Evolutionary conservation across 2,113 vertebrate species (phyloP).

Genomic region (Psilopogon haemacephalus): DNA sequence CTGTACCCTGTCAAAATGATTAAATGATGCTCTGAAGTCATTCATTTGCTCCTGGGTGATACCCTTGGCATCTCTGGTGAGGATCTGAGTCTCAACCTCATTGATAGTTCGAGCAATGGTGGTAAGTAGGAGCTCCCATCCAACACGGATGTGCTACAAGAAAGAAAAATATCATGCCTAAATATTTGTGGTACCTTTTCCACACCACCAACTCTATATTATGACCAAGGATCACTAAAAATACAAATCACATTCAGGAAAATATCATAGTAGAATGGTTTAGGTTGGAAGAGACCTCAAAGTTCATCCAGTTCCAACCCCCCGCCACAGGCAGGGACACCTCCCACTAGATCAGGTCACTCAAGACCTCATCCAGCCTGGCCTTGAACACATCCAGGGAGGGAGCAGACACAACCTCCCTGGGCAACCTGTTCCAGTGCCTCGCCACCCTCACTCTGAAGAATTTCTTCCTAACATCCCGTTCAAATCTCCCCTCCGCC

Average conservation of each 20-base stretch:
- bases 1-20: constrained; percentile 96
- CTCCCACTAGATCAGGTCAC: too few relatives aligned
- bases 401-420: too few relatives aligned
- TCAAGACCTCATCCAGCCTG: too few relatives aligned
- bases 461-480: too few relatives aligned
- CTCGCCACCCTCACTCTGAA: too few relatives aligned
- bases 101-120: constrained; percentile 97
- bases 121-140: constrained; percentile 95
- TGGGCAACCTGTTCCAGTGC: too few relatives aligned
- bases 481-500: too few relatives aligned
- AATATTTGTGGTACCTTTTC: not conserved
- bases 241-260: not conserved
- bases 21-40: constrained; percentile 97
- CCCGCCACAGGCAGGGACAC: too few relatives aligned
- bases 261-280: too few relatives aligned
- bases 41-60: constrained; percentile 99
- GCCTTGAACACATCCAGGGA: too few relatives aligned
- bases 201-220: not conserved
- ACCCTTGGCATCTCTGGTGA: constrained; percentile 95
- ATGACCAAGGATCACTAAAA: not conserved
- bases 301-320: too few relatives aligned
- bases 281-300: too few relatives aligned
- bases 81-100: constrained; percentile 96
- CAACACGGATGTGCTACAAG: constrained; percentile 91
- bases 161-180: not conserved